Percentiles rank a stretch among this genome's conserved stretches.
phyloP scores from a whole-genome alignment of 1,140 invertebrate species.

The Eriocheir sinensis region DNA sequence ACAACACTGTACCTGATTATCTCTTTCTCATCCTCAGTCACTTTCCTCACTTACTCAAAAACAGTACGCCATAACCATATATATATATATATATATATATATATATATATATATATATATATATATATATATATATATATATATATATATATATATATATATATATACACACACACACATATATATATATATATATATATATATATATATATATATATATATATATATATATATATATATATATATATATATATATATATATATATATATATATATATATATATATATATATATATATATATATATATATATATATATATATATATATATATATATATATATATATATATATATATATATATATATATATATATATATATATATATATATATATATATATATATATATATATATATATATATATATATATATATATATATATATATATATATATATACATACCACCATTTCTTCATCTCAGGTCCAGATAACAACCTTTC shows the following conservation, averaged over 20 bases:
- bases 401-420: conserved; percentile 60
- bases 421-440: conserved; percentile 48
- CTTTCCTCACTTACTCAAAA: no score
- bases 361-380: conserved; percentile 38
- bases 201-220: conserved; percentile 39
- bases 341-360: conserved; percentile 30
- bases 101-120: conserved; percentile 42
- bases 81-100: background rate
- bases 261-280: conserved; percentile 42
- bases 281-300: conserved; percentile 54
- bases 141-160: conserved; percentile 53
- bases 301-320: conserved; percentile 56
- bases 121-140: conserved; percentile 42
- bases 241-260: conserved; percentile 41
- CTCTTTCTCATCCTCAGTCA: no score
- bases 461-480: background rate
- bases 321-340: conserved; percentile 49
- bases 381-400: conserved; percentile 58
- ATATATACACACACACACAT: conserved; percentile 41
- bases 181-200: conserved; percentile 51
- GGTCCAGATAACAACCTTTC: background rate
- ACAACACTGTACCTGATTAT: no score
- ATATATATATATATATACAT: conserved; percentile 14
- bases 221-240: background rate
- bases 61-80: no score